These are phyloP conservation scores for Syritta pipiens DNA, from an alignment of 2,888 invertebrate species.

Conservation along the genomic window DNA sequence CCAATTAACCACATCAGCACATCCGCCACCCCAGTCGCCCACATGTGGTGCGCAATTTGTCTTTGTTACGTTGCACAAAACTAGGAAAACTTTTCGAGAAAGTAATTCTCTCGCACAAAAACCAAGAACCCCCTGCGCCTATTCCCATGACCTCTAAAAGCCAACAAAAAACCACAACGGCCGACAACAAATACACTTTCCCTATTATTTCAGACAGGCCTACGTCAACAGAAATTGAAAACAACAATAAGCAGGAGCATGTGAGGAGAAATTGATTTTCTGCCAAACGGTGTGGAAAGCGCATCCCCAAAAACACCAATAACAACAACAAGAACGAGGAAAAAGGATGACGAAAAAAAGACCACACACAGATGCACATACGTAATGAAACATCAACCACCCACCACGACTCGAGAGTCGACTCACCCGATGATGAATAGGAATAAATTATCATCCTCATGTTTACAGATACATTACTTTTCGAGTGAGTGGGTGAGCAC, in stretches of 20 bases:
- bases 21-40: not conserved
- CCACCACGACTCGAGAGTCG: slow-evolving; percentile 16
- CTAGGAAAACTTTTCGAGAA: not conserved
- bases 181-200: slow-evolving; percentile 6
- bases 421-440: slow-evolving; percentile 48
- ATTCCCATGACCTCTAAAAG: slow-evolving; percentile 16
- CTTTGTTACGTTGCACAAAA: not conserved
- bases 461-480: slow-evolving; percentile 65
- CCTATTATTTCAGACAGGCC: slow-evolving; percentile 24
- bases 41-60: not conserved
- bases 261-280: slow-evolving; percentile 34
- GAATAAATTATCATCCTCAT: slow-evolving; percentile 66
- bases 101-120: not conserved
- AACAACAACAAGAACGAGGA: not conserved
- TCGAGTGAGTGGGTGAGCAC: slow-evolving; percentile 37
- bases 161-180: not conserved
- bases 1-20: slow-evolving; percentile 16
- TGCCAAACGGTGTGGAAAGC: slow-evolving; percentile 18
- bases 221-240: slow-evolving; percentile 25
- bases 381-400: slow-evolving; percentile 23
- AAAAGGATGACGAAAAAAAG: not conserved
- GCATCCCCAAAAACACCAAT: slow-evolving; percentile 5
- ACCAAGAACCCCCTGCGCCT: not conserved
- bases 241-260: slow-evolving; percentile 3
- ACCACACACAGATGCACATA: slow-evolving; percentile 14